Percentiles rank a stretch among this genome's conserved stretches.
Evolutionary conservation across 1,140 invertebrate genomes (phyloP).

Genomic region (Chrysomallon squamiferum): DNA sequence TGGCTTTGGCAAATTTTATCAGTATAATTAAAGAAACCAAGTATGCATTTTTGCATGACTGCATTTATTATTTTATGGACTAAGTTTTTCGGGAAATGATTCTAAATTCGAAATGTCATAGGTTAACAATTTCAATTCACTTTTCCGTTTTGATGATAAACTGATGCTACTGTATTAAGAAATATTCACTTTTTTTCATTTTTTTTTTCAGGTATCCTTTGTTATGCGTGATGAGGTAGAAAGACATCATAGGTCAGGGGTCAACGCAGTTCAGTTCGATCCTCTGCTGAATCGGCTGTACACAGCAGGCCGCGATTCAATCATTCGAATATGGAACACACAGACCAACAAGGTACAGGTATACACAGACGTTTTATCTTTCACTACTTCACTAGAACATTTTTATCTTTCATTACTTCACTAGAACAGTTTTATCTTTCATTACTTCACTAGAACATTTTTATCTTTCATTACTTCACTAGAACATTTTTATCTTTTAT

Average conservation of each 20-base stretch:
- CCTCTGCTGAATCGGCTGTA: slow-evolving; percentile 86
- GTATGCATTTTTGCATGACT: too few relatives aligned
- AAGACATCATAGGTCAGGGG: slow-evolving; percentile 89
- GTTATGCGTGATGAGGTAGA: slow-evolving; percentile 97
- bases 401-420: too few relatives aligned
- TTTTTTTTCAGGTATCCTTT: slow-evolving; percentile 84
- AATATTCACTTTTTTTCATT: slow-evolving; percentile 3
- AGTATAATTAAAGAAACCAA: too few relatives aligned
- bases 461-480: too few relatives aligned
- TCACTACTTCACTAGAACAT: too few relatives aligned
- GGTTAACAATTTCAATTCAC: background rate
- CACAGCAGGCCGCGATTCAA: slow-evolving; percentile 97
- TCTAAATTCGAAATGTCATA: too few relatives aligned
- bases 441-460: too few relatives aligned
- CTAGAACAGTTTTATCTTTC: too few relatives aligned
- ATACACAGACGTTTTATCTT: background rate
- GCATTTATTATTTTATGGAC: too few relatives aligned
- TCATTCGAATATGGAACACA: slow-evolving; percentile 95
- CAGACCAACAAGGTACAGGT: slow-evolving; percentile 49
- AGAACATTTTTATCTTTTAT: too few relatives aligned
- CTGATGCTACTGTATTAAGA: background rate
- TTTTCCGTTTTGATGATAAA: background rate
- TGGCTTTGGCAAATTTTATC: too few relatives aligned
- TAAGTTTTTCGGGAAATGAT: too few relatives aligned
- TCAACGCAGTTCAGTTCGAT: slow-evolving; percentile 96